Evolutionary conservation across 2,888 invertebrate genomes (phyloP).

Genomic region (Limnephilus marmoratus): DNA sequence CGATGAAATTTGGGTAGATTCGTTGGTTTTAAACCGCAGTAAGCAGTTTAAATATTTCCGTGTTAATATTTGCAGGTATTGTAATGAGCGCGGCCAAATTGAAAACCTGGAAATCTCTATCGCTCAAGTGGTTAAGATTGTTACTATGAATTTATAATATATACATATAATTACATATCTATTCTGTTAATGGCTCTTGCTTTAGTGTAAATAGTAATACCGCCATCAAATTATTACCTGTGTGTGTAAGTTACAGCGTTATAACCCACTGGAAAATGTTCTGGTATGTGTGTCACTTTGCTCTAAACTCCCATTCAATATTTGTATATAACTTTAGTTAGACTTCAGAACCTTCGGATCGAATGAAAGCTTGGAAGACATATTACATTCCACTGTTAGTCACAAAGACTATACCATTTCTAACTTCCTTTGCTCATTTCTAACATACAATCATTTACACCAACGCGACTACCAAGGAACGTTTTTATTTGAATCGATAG

Average conservation of each 20-base stretch:
- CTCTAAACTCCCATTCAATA: neutral
- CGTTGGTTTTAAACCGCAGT: too few relatives aligned
- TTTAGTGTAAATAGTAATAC: neutral
- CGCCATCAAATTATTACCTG: neutral
- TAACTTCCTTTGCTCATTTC: neutral
- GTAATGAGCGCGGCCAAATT: too few relatives aligned
- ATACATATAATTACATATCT: neutral
- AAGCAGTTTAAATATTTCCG: too few relatives aligned
- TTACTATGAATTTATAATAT: neutral
- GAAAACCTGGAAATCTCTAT: too few relatives aligned
- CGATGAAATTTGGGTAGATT: too few relatives aligned
- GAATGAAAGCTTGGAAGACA: conserved; percentile 58
- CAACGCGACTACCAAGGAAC: neutral
- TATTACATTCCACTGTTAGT: conserved; percentile 60
- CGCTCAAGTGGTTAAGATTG: neutral
- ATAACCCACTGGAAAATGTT: neutral
- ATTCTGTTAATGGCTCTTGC: neutral
- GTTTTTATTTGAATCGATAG: neutral
- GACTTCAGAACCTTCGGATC: conserved; percentile 16
- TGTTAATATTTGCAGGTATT: too few relatives aligned
- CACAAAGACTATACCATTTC: neutral
- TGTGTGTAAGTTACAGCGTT: neutral
- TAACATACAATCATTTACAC: neutral
- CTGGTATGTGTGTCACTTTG: neutral
- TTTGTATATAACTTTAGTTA: neutral